Base-by-base conservation (phyloP, 2,797 vertebrate species). In the Epinephelus malabaricus region DNA sequence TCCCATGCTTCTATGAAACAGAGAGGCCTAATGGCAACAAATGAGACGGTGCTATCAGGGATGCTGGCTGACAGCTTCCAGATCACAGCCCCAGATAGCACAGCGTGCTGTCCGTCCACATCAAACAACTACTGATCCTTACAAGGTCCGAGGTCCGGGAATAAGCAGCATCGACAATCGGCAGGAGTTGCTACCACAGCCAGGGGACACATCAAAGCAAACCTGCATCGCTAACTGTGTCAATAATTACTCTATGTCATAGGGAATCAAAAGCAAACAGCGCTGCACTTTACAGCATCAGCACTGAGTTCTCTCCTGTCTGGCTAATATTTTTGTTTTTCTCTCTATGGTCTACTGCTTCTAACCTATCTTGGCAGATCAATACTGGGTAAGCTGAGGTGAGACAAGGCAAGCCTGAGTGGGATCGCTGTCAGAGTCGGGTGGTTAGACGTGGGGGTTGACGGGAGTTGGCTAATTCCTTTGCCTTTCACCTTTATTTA, bases 181-280 rank as follows among this genome's bases (percentile, higher is more conserved):
- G 45, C 4, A 5, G 69, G 60, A 68, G 80, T 81, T 62, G 18
- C 67, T 62, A 43, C 58, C 19, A 43, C 60, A 75, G 79, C 68
- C 64, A 1, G 7, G 60, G 79, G 80, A 73, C 66, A 15, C 62
- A 68, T 88, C 86, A 86, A 86, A 89, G 76, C 65, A 58, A 77
- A 50, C 50, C 79, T 9, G 25, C 69, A 71, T 55, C 45, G 54
- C 64, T 68, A 78, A 82, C 84, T 73, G 75, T 83, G 79, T 81
- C 81, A 84, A 89, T 85, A 88, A 88, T 86, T 78, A 73, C 84
- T 76, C 58, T 1, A 25, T 79, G 71, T 81, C 86, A 85, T 5
- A 18, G 63, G 60, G 63, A 74, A 84, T 84, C 63, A 81, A 84
- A 88, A 80, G 82, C 72, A 86, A 87, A 87, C 19, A 72, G 43